Evolutionary conservation across 2,113 vertebrate genomes (phyloP).

Genomic region (Colius striatus): DNA sequence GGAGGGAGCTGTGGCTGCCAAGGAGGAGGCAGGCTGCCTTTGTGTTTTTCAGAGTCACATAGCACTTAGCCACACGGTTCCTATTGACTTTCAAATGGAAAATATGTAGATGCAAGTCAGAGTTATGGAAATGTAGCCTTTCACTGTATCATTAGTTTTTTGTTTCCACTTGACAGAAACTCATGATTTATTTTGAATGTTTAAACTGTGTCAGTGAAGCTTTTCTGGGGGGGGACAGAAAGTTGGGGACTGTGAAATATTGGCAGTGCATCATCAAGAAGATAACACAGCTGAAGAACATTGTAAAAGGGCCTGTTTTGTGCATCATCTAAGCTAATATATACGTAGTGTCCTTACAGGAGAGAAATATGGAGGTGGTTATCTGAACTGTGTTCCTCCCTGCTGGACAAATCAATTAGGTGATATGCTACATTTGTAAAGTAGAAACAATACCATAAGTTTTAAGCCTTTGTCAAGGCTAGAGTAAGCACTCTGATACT

Average conservation of each 20-base stretch:
- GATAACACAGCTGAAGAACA: background rate
- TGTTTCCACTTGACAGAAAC: constrained; percentile 61
- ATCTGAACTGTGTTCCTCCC: background rate
- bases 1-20: constrained; percentile 42
- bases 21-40: constrained; percentile 26
- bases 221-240: background rate
- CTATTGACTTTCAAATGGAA: constrained; percentile 63
- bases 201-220: background rate
- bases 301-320: background rate
- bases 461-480: background rate
- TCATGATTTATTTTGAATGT: constrained; percentile 63
- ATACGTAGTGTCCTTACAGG: background rate
- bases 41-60: background rate
- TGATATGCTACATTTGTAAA: background rate
- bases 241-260: background rate
- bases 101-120: constrained; percentile 49
- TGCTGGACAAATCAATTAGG: constrained; percentile 2
- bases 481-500: background rate
- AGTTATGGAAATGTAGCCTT: constrained; percentile 65
- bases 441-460: background rate
- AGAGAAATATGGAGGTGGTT: background rate
- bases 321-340: background rate
- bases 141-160: constrained; percentile 69
- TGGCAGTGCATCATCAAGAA: background rate
- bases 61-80: background rate